Base-by-base conservation (phyloP, 2,113 vertebrate genomes). In the Sinocyclocheilus rhinocerous region DNA sequence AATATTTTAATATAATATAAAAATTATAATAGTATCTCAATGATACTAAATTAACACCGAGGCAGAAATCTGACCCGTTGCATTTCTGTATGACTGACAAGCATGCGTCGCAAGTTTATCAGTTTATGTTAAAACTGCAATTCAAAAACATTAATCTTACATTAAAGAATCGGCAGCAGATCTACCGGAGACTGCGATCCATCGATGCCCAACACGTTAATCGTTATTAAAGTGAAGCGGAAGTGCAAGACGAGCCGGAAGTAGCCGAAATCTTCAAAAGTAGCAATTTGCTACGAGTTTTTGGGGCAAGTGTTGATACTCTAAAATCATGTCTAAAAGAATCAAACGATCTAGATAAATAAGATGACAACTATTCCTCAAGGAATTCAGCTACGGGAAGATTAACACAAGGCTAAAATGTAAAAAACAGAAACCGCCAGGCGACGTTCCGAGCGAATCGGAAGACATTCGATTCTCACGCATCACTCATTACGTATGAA, bases 251-350 rank as follows among this genome's bases (percentile, higher is more conserved):
- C 36, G n/a, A 45, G 42, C 42, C 15, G 61, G 70, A 73, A 76
- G 75, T 52, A 42, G 42, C 22, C 33, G 22, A 72, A 92, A 92
- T 93, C 90, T 89, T 89, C 88, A 90, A 91, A 83, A 91, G 91
- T 93, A 94, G 92, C 93, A 93, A 94, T 94, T 94, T 93, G 92
- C 94, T 94, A 94, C 91, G 91, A 93, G 91, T 86, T 91, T 48
- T 9, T 48, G 73, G 90, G 92, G 88, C 84, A 73, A 86, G 84
- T 88, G 84, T 87, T 67, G 76, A 89, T 81, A 77, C 79, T 88
- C 84, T 91, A 91, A 70, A 33, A 92, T 90, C 88, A 48, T 82
- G 61, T 88, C 63, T 83, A 86, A 91, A 89, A 77, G 48, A 77
- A 77, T 77, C 76, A 33, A 77, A 55, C 26, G 11, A 90, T 92